These are phyloP conservation scores for Drosophila chauvacae DNA, from an alignment of 1,140 invertebrate species.

Conservation along the genomic window DNA sequence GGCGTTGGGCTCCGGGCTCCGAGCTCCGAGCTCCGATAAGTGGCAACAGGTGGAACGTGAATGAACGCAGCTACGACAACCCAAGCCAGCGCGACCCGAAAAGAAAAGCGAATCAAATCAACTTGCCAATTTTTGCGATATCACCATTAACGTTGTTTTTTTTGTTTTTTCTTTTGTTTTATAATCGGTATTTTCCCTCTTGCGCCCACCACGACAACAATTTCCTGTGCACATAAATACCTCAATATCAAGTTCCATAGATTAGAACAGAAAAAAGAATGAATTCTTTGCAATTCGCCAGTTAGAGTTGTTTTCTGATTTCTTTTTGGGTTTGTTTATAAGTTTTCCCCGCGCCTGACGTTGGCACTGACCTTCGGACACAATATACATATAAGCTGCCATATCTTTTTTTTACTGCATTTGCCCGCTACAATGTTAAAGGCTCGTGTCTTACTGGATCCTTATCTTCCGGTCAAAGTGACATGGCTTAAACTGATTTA, in stretches of 20 bases:
- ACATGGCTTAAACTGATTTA: constrained; percentile 10
- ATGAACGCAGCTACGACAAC: constrained; percentile 67
- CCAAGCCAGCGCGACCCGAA: constrained; percentile 17
- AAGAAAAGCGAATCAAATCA: constrained; percentile 33
- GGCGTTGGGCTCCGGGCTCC: background rate
- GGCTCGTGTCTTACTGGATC: constrained; percentile 3
- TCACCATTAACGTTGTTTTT: constrained; percentile 27
- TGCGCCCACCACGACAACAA: constrained; percentile 49
- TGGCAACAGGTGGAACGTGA: constrained; percentile 69
- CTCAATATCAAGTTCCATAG: constrained; percentile 67
- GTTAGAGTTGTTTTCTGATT: constrained; percentile 38
- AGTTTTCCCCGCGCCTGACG: constrained; percentile 46
- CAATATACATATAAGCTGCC: constrained; percentile 66
- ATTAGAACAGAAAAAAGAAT: constrained; percentile 40
- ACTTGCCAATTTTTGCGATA: constrained; percentile 38
- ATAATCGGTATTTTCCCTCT: constrained; percentile 24
- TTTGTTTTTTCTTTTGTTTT: constrained; percentile 11
- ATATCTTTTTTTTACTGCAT: constrained; percentile 38
- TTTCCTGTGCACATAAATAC: constrained; percentile 73
- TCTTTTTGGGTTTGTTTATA: constrained; percentile 23
- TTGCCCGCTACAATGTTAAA: constrained; percentile 4
- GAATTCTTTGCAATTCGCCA: constrained; percentile 12
- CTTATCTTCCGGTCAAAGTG: background rate
- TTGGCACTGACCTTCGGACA: constrained; percentile 71
- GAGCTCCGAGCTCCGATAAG: constrained; percentile 20